A percentile compares a stretch with the other conserved stretches of the same genome.
Conservation (phyloP, 2,888 invertebrate genomes). For the Periphyllus acericola region DNA sequence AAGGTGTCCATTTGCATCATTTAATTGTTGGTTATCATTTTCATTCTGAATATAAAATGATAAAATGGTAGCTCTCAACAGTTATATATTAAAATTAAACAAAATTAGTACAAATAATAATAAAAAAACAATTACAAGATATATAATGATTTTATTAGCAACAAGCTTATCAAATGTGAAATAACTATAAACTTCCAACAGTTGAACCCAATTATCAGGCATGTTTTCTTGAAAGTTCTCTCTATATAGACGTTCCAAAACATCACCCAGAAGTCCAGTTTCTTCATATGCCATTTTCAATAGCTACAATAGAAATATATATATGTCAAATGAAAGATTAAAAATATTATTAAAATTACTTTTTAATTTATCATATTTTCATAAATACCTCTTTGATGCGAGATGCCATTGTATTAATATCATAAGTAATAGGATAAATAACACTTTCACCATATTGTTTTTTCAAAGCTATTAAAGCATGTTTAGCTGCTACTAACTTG, state of each 20-base stretch:
- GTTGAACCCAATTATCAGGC: conserved; percentile 53
- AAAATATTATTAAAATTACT: not conserved
- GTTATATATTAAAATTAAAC: not conserved
- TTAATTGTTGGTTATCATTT: conserved; percentile 2
- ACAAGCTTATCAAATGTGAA: conserved; percentile 44
- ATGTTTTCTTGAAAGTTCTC: conserved; percentile 46
- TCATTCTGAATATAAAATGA: conserved; percentile 35
- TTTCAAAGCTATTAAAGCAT: conserved; percentile 7
- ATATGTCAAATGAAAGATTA: not conserved
- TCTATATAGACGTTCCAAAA: conserved; percentile 48
- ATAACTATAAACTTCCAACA: conserved; percentile 52
- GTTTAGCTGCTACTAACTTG: conserved; percentile 41
- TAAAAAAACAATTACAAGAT: conserved; percentile 52
- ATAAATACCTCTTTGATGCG: conserved; percentile 35
- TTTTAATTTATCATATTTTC: not conserved
- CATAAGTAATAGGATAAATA: conserved; percentile 42
- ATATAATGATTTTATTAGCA: conserved; percentile 39
- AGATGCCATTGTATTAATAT: conserved; percentile 50
- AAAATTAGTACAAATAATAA: not conserved
- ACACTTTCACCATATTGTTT: conserved; percentile 52
- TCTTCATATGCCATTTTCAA: conserved; percentile 24
- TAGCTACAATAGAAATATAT: conserved; percentile 30
- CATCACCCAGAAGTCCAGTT: conserved; percentile 40
- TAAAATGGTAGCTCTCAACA: not conserved
- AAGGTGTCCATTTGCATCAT: not conserved